These are phyloP conservation scores for Drosophila meridionalis DNA, from an alignment of 2,888 invertebrate genomes.

Conservation along the genomic window DNA sequence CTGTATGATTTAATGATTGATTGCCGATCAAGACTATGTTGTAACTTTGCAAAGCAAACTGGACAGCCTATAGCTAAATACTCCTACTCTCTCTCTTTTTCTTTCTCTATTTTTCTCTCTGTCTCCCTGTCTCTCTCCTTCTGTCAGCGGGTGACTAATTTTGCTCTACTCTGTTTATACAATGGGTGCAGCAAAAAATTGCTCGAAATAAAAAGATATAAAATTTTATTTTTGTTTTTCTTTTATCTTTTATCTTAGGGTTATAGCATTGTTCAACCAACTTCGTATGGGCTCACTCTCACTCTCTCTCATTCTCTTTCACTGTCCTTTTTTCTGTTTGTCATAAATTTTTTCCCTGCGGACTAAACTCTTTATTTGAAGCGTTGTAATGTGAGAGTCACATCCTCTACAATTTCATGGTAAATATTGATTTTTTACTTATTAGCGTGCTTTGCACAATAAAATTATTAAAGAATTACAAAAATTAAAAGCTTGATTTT, in stretches of 20 bases:
- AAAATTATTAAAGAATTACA: neutral
- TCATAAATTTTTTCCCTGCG: neutral
- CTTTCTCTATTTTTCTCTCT: no score
- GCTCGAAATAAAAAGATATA: neutral
- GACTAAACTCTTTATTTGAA: neutral
- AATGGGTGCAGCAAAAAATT: neutral
- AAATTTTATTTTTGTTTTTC: neutral
- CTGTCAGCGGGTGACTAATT: no score
- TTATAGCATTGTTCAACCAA: neutral
- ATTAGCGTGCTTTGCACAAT: neutral
- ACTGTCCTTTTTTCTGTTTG: neutral
- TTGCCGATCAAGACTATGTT: neutral
- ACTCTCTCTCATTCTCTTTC: neutral
- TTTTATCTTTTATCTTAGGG: slow-evolving; percentile 3
- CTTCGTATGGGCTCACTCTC: neutral
- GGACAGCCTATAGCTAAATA: no score
- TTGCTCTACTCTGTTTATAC: no score
- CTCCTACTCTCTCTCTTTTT: no score
- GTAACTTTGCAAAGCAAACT: neutral
- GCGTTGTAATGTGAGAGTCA: neutral
- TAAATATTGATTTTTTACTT: neutral
- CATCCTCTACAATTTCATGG: neutral
- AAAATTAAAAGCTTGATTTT: neutral
- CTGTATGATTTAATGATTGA: neutral
- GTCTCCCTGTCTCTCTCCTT: no score